Conservation (phyloP, 2,113 vertebrate species). For the Monopterus albus region DNA sequence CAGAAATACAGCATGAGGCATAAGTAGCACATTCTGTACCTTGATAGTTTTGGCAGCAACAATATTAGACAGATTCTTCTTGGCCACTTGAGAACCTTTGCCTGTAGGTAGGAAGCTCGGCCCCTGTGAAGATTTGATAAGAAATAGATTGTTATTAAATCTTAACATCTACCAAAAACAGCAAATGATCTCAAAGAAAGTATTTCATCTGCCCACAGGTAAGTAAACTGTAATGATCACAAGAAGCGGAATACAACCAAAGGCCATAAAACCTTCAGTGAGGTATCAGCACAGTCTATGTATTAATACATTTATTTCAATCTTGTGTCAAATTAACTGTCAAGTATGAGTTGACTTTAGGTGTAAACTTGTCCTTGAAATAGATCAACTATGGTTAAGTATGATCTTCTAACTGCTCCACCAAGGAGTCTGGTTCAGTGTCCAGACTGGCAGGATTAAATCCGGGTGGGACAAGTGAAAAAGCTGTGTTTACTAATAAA, state of each 20-base stretch:
- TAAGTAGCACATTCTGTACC: conserved; percentile 76
- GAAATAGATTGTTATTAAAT: conserved; percentile 49
- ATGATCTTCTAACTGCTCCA: neutral
- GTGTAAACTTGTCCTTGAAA: neutral
- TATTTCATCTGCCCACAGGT: neutral
- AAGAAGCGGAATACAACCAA: conserved; percentile 16
- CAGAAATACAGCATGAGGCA: neutral
- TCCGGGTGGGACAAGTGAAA: too few relatives aligned
- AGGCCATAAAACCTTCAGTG: neutral
- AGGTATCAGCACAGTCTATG: neutral
- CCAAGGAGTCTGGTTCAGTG: too few relatives aligned
- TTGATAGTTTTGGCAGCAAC: conserved; percentile 84
- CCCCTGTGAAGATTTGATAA: conserved; percentile 79
- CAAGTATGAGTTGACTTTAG: neutral
- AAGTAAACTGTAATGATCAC: conserved; percentile 30
- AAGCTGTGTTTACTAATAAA: too few relatives aligned
- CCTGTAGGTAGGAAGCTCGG: conserved; percentile 55
- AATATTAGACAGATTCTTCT: conserved; percentile 69
- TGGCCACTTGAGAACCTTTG: conserved; percentile 35
- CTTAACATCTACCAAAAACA: conserved; percentile 28
- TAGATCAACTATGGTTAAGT: conserved; percentile 29
- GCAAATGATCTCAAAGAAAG: conserved; percentile 26
- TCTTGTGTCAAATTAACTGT: conserved; percentile 13
- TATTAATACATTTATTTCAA: conserved; percentile 31
- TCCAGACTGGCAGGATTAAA: too few relatives aligned